Percentiles rank a stretch among this genome's conserved stretches.
Evolutionary conservation across 2,888 invertebrate genomes (phyloP).

Genomic region (Agelastica alni): DNA sequence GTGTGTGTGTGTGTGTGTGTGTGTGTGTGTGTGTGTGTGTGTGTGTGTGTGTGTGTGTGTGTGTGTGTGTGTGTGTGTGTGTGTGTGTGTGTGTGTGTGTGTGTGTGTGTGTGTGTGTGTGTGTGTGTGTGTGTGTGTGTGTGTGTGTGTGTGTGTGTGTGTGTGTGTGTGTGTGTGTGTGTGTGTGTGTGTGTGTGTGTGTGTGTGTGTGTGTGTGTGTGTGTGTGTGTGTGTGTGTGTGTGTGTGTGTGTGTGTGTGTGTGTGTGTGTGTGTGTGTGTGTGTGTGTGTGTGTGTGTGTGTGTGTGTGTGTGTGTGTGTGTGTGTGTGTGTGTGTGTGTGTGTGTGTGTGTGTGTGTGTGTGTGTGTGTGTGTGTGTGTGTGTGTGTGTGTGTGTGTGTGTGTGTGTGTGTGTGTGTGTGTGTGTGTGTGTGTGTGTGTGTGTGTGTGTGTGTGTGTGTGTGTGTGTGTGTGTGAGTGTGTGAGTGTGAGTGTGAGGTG

Average conservation of each 20-base stretch:
- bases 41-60: not conserved
- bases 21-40: not conserved
- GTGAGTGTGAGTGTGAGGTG: conserved; percentile 4
- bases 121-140: conserved; percentile 1
- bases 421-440: conserved; percentile 1
- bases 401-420: conserved; percentile 1
- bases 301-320: not conserved
- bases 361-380: conserved; percentile 1
- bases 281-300: conserved; percentile 1
- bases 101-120: conserved; percentile 4
- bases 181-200: conserved; percentile 1
- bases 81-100: conserved; percentile 2
- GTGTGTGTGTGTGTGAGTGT: conserved; percentile 1
- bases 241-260: conserved; percentile 1
- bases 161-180: not conserved
- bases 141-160: not conserved
- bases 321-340: not conserved
- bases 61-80: conserved; percentile 1
- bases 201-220: not conserved
- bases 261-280: not conserved
- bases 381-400: not conserved
- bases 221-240: not conserved
- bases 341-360: not conserved
- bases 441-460: not conserved
- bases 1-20: not conserved